phyloP scores from a whole-genome alignment of 2,797 vertebrate genomes.

The Gephyroberyx darwinii region DNA sequence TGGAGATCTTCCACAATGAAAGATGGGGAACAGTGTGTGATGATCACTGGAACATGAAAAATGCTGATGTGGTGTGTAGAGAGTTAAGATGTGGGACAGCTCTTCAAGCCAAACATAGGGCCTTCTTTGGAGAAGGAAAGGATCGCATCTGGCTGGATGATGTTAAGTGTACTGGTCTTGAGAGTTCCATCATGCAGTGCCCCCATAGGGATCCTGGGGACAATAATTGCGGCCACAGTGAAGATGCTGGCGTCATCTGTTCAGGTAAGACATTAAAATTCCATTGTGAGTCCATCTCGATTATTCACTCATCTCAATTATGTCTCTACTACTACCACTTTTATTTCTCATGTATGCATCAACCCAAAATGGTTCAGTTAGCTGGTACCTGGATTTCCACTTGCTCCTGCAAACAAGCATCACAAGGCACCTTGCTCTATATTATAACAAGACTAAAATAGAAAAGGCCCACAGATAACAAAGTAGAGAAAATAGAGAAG shows the following conservation, averaged over 20 bases:
- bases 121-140: conserved; percentile 66
- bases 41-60: conserved; percentile 60
- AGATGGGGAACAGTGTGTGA: conserved; percentile 75
- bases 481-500: too few species aligned
- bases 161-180: conserved; percentile 62
- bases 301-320: neutral
- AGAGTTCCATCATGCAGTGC: conserved; percentile 63
- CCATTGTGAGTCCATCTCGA: neutral
- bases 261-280: conserved; percentile 52
- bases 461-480: too few species aligned
- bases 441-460: too few species aligned
- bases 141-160: conserved; percentile 72
- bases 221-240: conserved; percentile 67
- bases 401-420: neutral
- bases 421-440: too few species aligned
- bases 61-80: conserved; percentile 66
- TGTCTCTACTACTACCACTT: neutral
- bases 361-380: neutral
- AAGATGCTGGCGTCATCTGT: conserved; percentile 74
- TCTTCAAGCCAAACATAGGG: conserved; percentile 49
- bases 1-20: conserved; percentile 63
- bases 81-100: conserved; percentile 66
- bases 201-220: conserved; percentile 35
- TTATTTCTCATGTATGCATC: neutral
- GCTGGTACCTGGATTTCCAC: neutral